phyloP scores from a whole-genome alignment of 1,140 invertebrate genomes.

The Psilanteris sp. region DNA sequence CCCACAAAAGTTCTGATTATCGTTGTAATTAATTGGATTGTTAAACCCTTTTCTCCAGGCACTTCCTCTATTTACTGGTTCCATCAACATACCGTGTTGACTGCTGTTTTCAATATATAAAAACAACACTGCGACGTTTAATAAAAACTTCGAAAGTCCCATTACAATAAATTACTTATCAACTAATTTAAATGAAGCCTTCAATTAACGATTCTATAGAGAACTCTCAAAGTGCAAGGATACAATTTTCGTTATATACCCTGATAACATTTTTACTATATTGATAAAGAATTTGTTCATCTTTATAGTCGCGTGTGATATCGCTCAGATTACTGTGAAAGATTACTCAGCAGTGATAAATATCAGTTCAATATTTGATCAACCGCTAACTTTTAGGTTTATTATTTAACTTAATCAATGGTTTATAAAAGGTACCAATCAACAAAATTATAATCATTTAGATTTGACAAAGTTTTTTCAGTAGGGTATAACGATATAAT shows the following conservation, averaged over 20 bases:
- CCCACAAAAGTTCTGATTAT: slow-evolving; percentile 85
- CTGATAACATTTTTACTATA: slow-evolving; percentile 7
- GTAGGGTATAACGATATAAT: too few species aligned
- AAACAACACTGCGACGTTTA: slow-evolving; percentile 13
- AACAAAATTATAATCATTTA: too few species aligned
- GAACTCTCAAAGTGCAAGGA: too few species aligned
- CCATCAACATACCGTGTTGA: slow-evolving; percentile 85
- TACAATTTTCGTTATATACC: too few species aligned
- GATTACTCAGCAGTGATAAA: slow-evolving; percentile 8
- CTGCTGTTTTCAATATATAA: slow-evolving; percentile 57
- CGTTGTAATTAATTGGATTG: slow-evolving; percentile 85
- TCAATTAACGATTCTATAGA: too few species aligned
- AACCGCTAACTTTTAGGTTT: too few species aligned
- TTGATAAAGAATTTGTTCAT: slow-evolving; percentile 9
- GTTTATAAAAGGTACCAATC: too few species aligned
- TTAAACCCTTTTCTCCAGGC: slow-evolving; percentile 87
- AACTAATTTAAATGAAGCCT: too few species aligned
- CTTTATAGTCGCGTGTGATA: slow-evolving; percentile 9
- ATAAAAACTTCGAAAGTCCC: too few species aligned
- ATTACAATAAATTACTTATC: too few species aligned
- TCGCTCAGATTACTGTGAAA: slow-evolving; percentile 19
- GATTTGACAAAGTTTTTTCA: too few species aligned
- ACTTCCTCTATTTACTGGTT: slow-evolving; percentile 84
- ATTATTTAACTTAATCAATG: too few species aligned
- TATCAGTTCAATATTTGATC: slow-evolving; percentile 6